Conservation (phyloP, 2,888 invertebrate species). For the Micropterix aruncella region DNA sequence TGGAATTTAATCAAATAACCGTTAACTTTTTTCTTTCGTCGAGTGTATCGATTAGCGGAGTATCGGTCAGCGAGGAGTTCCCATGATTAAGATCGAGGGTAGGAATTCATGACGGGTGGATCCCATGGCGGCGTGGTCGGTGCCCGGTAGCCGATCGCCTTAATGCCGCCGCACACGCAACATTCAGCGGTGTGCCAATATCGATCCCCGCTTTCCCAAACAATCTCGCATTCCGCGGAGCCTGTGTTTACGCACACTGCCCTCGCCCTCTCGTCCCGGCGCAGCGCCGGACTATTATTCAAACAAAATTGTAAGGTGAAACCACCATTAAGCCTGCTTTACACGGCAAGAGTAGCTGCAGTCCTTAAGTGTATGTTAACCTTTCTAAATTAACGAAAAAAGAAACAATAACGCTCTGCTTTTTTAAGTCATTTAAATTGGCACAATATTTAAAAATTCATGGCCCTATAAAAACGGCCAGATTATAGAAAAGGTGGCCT, state of each 20-base stretch:
- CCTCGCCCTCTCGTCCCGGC: constrained; percentile 2
- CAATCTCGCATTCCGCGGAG: constrained; percentile 7
- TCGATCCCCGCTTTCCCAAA: constrained; percentile 5
- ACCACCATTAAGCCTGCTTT: constrained; percentile 1
- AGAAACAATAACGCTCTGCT: no score
- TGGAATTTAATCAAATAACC: no score
- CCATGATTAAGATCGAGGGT: neutral
- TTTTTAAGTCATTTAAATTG: no score
- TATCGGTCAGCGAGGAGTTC: no score
- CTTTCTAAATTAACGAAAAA: no score
- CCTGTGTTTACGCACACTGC: neutral
- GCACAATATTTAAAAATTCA: no score
- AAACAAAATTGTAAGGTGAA: constrained; percentile 3
- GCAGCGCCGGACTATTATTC: constrained; percentile 6
- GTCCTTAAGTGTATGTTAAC: no score
- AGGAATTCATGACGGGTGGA: neutral
- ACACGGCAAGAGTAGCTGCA: constrained; percentile 2
- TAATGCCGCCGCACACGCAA: neutral
- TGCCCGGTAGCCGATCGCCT: neutral
- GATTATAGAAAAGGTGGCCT: no score
- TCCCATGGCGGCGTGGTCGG: neutral
- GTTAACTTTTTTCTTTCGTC: no score
- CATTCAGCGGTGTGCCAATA: constrained; percentile 4
- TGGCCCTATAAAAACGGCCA: no score
- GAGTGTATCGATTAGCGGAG: no score